Evolutionary conservation across 2,797 vertebrate species (phyloP).

Genomic region (Spheniscus humboldti): DNA sequence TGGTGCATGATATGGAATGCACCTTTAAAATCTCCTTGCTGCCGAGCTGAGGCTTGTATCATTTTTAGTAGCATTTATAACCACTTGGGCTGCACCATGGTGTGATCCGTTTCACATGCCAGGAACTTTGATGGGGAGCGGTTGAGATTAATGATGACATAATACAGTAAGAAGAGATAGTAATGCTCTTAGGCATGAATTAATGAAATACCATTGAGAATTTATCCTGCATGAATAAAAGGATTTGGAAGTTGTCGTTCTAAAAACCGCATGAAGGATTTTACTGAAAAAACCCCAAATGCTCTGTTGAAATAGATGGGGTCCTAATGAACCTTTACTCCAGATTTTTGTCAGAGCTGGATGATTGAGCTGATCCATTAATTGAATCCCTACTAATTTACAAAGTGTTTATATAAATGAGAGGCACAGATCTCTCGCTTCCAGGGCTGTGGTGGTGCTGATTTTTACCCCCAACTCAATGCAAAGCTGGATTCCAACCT

Average conservation of each 20-base stretch:
- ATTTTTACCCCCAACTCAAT: background rate
- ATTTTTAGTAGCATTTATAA: background rate
- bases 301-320: background rate
- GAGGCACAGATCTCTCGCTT: background rate
- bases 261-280: constrained; percentile 3
- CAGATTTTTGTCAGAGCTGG: background rate
- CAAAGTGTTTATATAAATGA: background rate
- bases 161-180: constrained; percentile 35
- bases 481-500: background rate
- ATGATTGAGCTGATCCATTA: background rate
- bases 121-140: constrained; percentile 17
- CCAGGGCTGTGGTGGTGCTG: background rate
- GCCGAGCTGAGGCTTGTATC: background rate
- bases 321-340: background rate
- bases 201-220: constrained; percentile 53
- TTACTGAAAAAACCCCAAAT: background rate
- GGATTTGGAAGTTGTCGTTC: constrained; percentile 17
- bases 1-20: background rate
- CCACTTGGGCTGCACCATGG: background rate
- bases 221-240: constrained; percentile 53
- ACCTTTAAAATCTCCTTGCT: background rate
- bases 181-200: constrained; percentile 50
- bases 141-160: constrained; percentile 50
- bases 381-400: background rate
- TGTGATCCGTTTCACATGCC: background rate